Evolutionary conservation across 2,888 invertebrate species (phyloP), one percentile per base, ranked within the genome.

Genomic region (Hemithea aestivaria): DNA sequence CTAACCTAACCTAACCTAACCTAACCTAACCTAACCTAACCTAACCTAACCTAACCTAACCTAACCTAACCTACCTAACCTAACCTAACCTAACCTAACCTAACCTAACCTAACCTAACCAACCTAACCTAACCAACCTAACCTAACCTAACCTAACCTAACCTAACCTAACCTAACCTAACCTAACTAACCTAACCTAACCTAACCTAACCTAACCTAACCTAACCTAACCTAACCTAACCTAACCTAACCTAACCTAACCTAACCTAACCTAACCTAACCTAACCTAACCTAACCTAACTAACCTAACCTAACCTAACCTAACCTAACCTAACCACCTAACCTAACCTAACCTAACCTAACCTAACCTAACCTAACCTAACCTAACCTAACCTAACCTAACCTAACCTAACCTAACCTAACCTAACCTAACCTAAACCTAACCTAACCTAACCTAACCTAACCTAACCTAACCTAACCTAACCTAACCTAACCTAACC

Each of bases 401-500:
- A 38, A 38, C 38, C 38, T 38, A 38, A 38, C 38, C 38, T 38
- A 38, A 38, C 38, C 38, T 38, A 40, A 40, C 40, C 40, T 40
- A 40, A 40, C 38, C 38, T 40, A 40, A 40, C 40, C 40, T 40
- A 40, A 33, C 40, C 40, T 40, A 40, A n/a, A 40, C 40, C 40
- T 34, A 33, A 40, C 40, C 40, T 40, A 40, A 40, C 40, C 40
- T 40, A 40, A 35, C 40, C 35, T 35, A 40, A 35, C 40, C 35
- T 35, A 40, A 35, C 40, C 40, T 40, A 40, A 40, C 40, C 40
- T 40, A 40, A 40, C 40, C 40, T 40, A 40, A 40, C 40, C 40
- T 42, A 42, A 42, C 42, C 42, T 42, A 42, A 42, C 42, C 36
- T 37, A 42, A 42, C 42, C 42, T 42, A 42, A 42, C 42, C 42